Percentiles rank a stretch among this genome's conserved stretches.
Conservation (phyloP, 2,888 invertebrate species). For the Hemicrepidius hirtus region DNA sequence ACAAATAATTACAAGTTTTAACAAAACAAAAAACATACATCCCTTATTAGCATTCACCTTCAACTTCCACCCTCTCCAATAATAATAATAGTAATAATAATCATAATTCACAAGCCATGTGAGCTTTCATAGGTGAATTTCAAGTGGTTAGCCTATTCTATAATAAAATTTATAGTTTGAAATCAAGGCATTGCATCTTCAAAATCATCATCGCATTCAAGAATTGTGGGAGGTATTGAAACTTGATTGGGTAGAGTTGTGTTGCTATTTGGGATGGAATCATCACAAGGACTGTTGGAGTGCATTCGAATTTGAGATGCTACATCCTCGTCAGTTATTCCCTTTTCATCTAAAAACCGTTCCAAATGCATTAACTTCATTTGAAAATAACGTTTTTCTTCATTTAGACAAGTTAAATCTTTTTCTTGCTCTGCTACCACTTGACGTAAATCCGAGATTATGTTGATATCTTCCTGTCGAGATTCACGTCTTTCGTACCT, state of each 20-base stretch:
- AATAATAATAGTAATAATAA: neutral
- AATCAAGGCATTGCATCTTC: constrained; percentile 44
- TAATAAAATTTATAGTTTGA: too few relatives aligned
- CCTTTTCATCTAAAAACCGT: constrained; percentile 34
- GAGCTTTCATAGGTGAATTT: too few relatives aligned
- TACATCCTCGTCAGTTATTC: constrained; percentile 24
- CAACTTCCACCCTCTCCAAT: neutral
- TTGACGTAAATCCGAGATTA: constrained; percentile 74
- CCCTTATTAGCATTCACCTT: neutral
- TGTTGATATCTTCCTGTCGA: constrained; percentile 74
- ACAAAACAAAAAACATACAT: constrained; percentile 24
- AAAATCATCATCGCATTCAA: constrained; percentile 67
- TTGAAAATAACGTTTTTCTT: constrained; percentile 76
- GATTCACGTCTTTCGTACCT: constrained; percentile 76
- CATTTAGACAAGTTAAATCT: constrained; percentile 75
- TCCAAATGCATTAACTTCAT: constrained; percentile 70
- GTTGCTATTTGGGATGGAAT: neutral
- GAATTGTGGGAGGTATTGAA: constrained; percentile 69
- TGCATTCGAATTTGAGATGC: constrained; percentile 15
- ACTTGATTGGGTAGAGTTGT: constrained; percentile 41
- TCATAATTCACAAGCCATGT: too few relatives aligned
- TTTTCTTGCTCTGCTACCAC: constrained; percentile 77
- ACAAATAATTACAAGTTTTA: constrained; percentile 45
- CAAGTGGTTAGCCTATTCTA: too few relatives aligned
- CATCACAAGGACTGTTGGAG: constrained; percentile 23